A percentile compares a stretch with the other conserved stretches of the same genome.
These are phyloP conservation scores for Pseudeuparius sepicola DNA, from an alignment of 2,888 invertebrate species.

Conservation along the genomic window DNA sequence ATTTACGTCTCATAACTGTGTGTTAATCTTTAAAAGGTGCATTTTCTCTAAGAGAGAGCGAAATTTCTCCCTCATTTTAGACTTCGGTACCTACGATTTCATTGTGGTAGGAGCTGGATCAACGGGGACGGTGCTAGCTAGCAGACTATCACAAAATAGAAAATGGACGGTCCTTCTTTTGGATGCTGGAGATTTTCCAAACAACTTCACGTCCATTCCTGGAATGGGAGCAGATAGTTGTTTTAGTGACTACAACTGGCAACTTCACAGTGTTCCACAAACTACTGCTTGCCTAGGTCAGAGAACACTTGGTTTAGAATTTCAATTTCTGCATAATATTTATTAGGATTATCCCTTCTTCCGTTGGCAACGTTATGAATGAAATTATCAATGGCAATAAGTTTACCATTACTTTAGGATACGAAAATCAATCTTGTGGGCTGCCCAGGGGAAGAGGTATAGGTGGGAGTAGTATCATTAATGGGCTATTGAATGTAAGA, in stretches of 20 bases:
- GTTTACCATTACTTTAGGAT: too few relatives aligned
- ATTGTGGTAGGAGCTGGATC: slow-evolving; percentile 23
- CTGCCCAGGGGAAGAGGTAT: slow-evolving; percentile 44
- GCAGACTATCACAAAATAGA: slow-evolving; percentile 21
- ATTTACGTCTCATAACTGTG: too few relatives aligned
- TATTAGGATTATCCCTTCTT: too few relatives aligned
- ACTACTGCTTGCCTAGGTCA: slow-evolving; percentile 22
- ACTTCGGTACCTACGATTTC: slow-evolving; percentile 22
- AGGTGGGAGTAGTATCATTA: slow-evolving; percentile 42
- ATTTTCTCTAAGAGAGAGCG: too few relatives aligned
- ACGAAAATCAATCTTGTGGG: too few relatives aligned
- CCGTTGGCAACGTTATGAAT: too few relatives aligned
- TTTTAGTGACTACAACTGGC: slow-evolving; percentile 24
- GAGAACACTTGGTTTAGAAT: too few relatives aligned
- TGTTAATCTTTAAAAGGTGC: too few relatives aligned
- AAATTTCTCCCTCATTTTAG: too few relatives aligned
- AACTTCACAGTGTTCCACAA: slow-evolving; percentile 20
- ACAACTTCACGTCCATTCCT: slow-evolving; percentile 22
- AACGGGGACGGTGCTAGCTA: slow-evolving; percentile 22
- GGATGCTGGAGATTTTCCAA: slow-evolving; percentile 23
- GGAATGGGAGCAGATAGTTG: slow-evolving; percentile 16
- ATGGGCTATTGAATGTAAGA: slow-evolving; percentile 42
- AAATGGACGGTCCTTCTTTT: slow-evolving; percentile 21
- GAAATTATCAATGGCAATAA: too few relatives aligned
- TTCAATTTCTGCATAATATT: too few relatives aligned